phyloP scores from a whole-genome alignment of 2,797 vertebrate species.

The Salmo trutta region DNA sequence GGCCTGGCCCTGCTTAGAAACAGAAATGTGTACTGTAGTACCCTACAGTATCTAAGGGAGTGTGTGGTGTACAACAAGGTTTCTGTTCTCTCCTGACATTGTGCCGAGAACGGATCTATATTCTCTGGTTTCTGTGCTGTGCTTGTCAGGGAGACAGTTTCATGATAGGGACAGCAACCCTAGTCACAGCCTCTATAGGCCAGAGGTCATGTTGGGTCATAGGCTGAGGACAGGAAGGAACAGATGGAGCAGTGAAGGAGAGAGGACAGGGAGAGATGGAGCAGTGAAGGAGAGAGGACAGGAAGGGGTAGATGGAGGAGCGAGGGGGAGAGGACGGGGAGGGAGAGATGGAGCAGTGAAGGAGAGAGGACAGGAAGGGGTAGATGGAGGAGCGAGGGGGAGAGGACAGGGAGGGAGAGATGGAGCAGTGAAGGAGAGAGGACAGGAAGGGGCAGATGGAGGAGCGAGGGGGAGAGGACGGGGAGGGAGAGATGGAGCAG shows the following conservation, averaged over 20 bases:
- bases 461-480: background rate
- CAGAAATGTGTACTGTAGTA: too few relatives aligned
- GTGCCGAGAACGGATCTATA: background rate
- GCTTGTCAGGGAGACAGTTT: background rate
- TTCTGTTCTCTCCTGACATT: background rate
- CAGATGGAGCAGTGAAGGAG: background rate
- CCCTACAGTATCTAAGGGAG: background rate
- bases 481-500: background rate
- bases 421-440: slow-evolving; percentile 24
- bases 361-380: too few relatives aligned
- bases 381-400: too few relatives aligned
- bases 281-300: background rate
- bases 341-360: background rate
- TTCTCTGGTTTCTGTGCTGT: background rate
- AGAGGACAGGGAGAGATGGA: background rate
- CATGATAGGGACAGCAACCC: background rate
- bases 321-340: background rate
- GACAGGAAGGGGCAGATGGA: background rate
- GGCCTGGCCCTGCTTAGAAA: too few relatives aligned
- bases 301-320: background rate
- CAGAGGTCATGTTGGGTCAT: background rate
- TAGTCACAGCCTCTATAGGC: background rate
- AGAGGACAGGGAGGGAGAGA: slow-evolving; percentile 17
- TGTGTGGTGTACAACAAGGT: background rate
- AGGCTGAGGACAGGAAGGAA: background rate